A percentile compares a stretch with the other conserved stretches of the same genome.
These are phyloP conservation scores for Chaetodon trifascialis DNA, from an alignment of 2,113 vertebrate genomes.

Conservation along the genomic window DNA sequence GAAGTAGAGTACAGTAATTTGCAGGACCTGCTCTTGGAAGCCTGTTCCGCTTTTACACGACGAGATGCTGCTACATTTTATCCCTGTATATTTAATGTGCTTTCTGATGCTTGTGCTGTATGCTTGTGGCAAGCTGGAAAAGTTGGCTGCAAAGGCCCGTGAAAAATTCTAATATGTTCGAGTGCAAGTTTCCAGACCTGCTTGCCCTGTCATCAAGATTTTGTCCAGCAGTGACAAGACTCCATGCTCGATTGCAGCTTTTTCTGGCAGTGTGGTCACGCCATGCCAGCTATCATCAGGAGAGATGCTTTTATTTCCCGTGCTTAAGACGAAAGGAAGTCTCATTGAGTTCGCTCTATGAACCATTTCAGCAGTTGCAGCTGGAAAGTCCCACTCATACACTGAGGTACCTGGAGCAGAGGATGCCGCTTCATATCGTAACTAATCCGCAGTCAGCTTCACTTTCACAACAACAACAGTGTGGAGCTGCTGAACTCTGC, in stretches of 20 bases:
- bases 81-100: background rate
- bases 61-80: background rate
- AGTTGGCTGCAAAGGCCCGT: slow-evolving; percentile 16
- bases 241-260: slow-evolving; percentile 26
- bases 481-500: slow-evolving; percentile 40
- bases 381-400: slow-evolving; percentile 58
- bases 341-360: slow-evolving; percentile 44
- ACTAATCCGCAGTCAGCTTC: background rate
- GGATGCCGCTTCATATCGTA: background rate
- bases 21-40: background rate
- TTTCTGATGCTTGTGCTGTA: slow-evolving; percentile 1
- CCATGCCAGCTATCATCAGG: slow-evolving; percentile 30
- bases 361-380: slow-evolving; percentile 23
- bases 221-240: slow-evolving; percentile 43
- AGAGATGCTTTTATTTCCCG: slow-evolving; percentile 61
- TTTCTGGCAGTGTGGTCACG: slow-evolving; percentile 6
- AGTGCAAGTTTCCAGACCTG: slow-evolving; percentile 50
- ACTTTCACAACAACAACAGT: slow-evolving; percentile 8
- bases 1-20: no score
- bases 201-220: slow-evolving; percentile 34
- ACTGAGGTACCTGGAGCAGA: slow-evolving; percentile 35
- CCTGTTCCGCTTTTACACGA: no score
- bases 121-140: slow-evolving; percentile 19
- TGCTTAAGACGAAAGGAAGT: slow-evolving; percentile 41
- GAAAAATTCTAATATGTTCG: slow-evolving; percentile 27